Evolutionary conservation across 2,888 invertebrate genomes (phyloP).

Genomic region (Prosapia bicincta): DNA sequence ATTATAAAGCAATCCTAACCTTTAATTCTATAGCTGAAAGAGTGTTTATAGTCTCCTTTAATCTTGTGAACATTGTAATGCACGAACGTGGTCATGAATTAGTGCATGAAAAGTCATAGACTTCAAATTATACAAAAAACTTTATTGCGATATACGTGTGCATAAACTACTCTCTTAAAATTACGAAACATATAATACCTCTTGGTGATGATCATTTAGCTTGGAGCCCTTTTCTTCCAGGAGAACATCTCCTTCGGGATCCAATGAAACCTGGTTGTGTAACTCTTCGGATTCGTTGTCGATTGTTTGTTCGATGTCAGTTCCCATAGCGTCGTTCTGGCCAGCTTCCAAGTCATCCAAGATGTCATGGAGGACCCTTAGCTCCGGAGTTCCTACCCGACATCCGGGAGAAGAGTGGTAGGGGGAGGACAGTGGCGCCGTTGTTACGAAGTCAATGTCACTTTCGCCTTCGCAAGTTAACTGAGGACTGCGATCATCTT

Average conservation of each 20-base stretch:
- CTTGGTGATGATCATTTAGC: background rate
- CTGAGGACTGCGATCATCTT: background rate
- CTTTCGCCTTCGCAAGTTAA: background rate
- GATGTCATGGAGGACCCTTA: constrained; percentile 27
- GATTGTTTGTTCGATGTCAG: background rate
- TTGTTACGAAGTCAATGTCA: constrained; percentile 16
- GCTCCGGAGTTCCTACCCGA: constrained; percentile 26
- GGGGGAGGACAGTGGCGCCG: constrained; percentile 21
- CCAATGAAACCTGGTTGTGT: background rate
- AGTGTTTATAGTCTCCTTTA: too few species aligned
- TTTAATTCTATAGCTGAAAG: too few species aligned
- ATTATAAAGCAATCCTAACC: too few species aligned
- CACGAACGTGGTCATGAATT: too few species aligned
- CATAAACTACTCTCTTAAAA: too few species aligned
- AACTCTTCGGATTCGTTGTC: background rate
- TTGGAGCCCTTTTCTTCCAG: background rate
- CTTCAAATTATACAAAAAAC: too few species aligned
- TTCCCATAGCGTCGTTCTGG: constrained; percentile 17
- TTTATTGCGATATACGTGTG: too few species aligned
- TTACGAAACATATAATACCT: too few species aligned
- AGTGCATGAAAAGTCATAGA: too few species aligned
- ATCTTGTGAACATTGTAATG: too few species aligned
- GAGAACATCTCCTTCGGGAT: constrained; percentile 8
- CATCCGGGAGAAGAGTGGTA: constrained; percentile 14
- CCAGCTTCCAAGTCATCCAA: constrained; percentile 30